Evolutionary conservation across 2,888 invertebrate species (phyloP).

Genomic region (Leptogaster cylindrica): DNA sequence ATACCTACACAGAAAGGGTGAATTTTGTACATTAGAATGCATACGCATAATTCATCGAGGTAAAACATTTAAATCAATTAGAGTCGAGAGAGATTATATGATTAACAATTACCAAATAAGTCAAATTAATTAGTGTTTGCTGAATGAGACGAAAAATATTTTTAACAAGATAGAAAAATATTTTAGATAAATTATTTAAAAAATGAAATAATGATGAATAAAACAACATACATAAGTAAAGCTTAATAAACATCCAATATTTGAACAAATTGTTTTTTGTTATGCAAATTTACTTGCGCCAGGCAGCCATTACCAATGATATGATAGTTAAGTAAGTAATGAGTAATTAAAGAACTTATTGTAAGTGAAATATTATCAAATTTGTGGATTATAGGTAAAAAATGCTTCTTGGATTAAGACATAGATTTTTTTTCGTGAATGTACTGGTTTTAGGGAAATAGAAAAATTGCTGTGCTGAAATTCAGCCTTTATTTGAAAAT

Average conservation of each 20-base stretch:
- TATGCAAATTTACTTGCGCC: background rate
- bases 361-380: constrained; percentile 9
- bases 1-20: too few species aligned
- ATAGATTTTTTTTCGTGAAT: constrained; percentile 9
- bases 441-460: constrained; percentile 21
- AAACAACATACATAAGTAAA: background rate
- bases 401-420: constrained; percentile 11
- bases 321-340: constrained; percentile 1
- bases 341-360: constrained; percentile 1
- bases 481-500: constrained; percentile 10
- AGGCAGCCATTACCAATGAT: constrained; percentile 1
- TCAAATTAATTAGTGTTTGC: constrained; percentile 30
- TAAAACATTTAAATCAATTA: constrained; percentile 30
- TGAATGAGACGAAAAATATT: constrained; percentile 27
- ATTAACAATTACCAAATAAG: background rate
- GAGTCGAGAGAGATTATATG: background rate
- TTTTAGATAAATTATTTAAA: constrained; percentile 34
- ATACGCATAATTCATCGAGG: too few species aligned
- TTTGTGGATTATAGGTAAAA: constrained; percentile 5
- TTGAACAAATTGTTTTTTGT: constrained; percentile 18
- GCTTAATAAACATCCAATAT: background rate
- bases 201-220: too few species aligned
- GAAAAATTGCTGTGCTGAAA: constrained; percentile 28
- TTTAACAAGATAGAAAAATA: constrained; percentile 30
- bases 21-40: too few species aligned